phyloP scores from a whole-genome alignment of 2,797 vertebrate species.

The Eutrigla gurnardus region DNA sequence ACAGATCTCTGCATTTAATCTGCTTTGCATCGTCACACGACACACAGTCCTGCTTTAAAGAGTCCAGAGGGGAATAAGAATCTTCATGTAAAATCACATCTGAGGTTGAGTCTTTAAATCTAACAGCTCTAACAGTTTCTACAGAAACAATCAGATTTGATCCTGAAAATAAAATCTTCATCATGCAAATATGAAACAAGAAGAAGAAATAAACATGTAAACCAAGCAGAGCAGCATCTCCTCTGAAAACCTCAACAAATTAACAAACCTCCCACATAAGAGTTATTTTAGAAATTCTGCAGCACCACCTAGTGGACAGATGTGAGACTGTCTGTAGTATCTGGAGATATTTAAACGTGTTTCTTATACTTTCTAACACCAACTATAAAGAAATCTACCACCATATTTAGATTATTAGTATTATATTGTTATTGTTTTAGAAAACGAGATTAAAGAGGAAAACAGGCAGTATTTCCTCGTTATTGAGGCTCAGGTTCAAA shows the following conservation, averaged over 20 bases:
- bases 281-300: conserved; percentile 9
- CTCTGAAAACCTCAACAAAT: not conserved
- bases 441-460: no score
- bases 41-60: conserved; percentile 55
- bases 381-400: not conserved
- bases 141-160: not conserved
- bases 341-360: not conserved
- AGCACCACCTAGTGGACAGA: conserved; percentile 53
- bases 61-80: conserved; percentile 42
- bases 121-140: no score
- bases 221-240: conserved; percentile 8
- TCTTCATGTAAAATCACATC: conserved; percentile 5
- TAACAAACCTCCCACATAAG: not conserved
- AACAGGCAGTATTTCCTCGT: no score
- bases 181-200: not conserved
- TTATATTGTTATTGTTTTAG: not conserved
- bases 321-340: not conserved
- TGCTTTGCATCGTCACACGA: conserved; percentile 60
- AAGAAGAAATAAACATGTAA: conserved; percentile 6
- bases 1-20: conserved; percentile 56
- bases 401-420: not conserved
- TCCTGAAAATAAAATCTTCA: not conserved
- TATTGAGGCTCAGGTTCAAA: no score
- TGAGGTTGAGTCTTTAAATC: conserved; percentile 5
- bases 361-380: not conserved